Conservation (phyloP, 2,888 invertebrate genomes). For the Tetrapedia diversipes region DNA sequence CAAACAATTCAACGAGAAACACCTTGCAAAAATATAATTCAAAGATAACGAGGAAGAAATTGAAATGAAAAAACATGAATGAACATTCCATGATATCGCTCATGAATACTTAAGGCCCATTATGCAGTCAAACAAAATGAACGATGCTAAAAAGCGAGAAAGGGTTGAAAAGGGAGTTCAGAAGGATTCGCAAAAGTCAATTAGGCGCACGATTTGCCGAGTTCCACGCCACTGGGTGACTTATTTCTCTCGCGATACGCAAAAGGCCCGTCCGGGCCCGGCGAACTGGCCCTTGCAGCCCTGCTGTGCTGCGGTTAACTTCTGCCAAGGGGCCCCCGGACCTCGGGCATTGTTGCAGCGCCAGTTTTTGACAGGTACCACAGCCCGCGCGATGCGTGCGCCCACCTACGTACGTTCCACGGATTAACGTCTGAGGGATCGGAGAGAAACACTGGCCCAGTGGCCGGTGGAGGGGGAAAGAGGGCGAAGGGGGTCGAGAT, state of each 20-base stretch:
- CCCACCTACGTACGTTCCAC: constrained; percentile 71
- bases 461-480: constrained; percentile 3
- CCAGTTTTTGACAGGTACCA: constrained; percentile 76
- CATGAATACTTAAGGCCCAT: too few relatives aligned
- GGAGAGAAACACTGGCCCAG: too few relatives aligned
- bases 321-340: constrained; percentile 68
- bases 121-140: too few relatives aligned
- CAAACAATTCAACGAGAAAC: too few relatives aligned
- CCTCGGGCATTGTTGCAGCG: constrained; percentile 72
- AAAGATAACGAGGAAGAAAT: too few relatives aligned
- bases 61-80: too few relatives aligned
- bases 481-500: constrained; percentile 21
- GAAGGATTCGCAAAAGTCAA: neutral
- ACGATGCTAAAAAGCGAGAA: too few relatives aligned
- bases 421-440: constrained; percentile 69
- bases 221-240: constrained; percentile 70
- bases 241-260: constrained; percentile 73
- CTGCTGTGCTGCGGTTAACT: constrained; percentile 75
- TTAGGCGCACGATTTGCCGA: neutral
- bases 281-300: constrained; percentile 69
- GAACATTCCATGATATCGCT: too few relatives aligned
- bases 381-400: constrained; percentile 54
- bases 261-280: constrained; percentile 63
- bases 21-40: too few relatives aligned
- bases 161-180: neutral